A percentile compares a stretch with the other conserved stretches of the same genome.
phyloP scores from a whole-genome alignment of 2,888 invertebrate species.

The Mythimna ferrago region DNA sequence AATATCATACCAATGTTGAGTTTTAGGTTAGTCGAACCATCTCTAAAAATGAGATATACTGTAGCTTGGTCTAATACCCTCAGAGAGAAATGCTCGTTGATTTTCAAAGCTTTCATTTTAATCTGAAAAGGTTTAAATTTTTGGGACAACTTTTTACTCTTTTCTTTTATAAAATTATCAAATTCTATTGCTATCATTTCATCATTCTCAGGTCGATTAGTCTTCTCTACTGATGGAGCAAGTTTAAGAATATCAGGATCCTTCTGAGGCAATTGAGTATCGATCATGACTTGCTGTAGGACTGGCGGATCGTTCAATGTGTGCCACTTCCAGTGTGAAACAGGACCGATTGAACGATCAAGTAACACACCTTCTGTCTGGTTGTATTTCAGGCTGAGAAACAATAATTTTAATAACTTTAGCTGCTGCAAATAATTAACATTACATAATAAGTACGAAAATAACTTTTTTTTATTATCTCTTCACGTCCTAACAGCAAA shows the following conservation, averaged over 20 bases:
- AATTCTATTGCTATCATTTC: conserved; percentile 87
- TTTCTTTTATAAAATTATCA: conserved; percentile 86
- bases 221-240: conserved; percentile 66
- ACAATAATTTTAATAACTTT: background rate
- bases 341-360: conserved; percentile 82
- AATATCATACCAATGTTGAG: conserved; percentile 87
- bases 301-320: conserved; percentile 86
- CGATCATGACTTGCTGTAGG: conserved; percentile 87
- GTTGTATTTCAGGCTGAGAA: conserved; percentile 84
- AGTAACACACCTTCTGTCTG: conserved; percentile 87
- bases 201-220: conserved; percentile 76
- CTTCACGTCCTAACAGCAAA: background rate
- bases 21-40: conserved; percentile 82
- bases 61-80: conserved; percentile 84
- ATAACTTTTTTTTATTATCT: background rate
- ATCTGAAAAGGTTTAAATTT: conserved; percentile 86
- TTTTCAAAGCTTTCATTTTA: conserved; percentile 86
- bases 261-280: conserved; percentile 83
- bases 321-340: conserved; percentile 88
- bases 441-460: background rate
- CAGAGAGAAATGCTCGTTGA: conserved; percentile 85
- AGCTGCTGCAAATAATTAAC: background rate
- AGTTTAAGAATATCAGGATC: conserved; percentile 81
- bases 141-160: conserved; percentile 81
- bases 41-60: conserved; percentile 82